phyloP scores from a whole-genome alignment of 2,113 vertebrate species.

The Tragelaphus imberbis region DNA sequence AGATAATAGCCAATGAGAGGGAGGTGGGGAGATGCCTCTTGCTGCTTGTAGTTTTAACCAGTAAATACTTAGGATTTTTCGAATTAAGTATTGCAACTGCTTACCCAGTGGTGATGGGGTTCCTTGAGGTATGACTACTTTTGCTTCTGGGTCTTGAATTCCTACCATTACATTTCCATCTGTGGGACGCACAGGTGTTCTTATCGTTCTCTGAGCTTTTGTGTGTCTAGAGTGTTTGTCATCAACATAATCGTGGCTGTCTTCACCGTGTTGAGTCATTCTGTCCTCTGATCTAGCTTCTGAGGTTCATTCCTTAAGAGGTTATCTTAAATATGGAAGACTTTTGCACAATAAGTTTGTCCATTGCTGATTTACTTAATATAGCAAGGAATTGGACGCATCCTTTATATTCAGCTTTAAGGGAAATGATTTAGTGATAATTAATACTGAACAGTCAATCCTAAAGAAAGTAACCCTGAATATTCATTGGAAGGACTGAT shows the following conservation, averaged over 20 bases:
- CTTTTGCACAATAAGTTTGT: neutral
- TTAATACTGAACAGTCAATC: neutral
- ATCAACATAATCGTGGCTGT: rapidly evolving
- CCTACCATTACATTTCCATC: neutral
- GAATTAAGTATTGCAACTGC: neutral
- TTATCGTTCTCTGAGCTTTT: neutral
- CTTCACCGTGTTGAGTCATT: neutral
- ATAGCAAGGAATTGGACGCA: neutral
- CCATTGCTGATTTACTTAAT: neutral
- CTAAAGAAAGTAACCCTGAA: neutral
- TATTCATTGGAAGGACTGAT: neutral
- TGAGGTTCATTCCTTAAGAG: neutral
- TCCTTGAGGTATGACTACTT: rapidly evolving
- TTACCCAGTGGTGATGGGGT: neutral
- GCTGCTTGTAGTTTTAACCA: neutral
- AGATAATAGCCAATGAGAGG: neutral
- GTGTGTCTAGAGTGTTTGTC: neutral
- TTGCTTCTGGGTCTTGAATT: neutral
- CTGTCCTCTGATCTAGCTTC: neutral
- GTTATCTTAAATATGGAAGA: neutral
- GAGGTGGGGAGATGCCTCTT: neutral
- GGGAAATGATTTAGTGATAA: neutral
- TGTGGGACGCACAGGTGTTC: too few species aligned
- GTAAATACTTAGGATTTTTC: neutral
- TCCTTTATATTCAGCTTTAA: neutral